Percentiles rank a stretch among this genome's conserved stretches.
Evolutionary conservation across 1,140 invertebrate species (phyloP).

Genomic region (Drosophila azteca): DNA sequence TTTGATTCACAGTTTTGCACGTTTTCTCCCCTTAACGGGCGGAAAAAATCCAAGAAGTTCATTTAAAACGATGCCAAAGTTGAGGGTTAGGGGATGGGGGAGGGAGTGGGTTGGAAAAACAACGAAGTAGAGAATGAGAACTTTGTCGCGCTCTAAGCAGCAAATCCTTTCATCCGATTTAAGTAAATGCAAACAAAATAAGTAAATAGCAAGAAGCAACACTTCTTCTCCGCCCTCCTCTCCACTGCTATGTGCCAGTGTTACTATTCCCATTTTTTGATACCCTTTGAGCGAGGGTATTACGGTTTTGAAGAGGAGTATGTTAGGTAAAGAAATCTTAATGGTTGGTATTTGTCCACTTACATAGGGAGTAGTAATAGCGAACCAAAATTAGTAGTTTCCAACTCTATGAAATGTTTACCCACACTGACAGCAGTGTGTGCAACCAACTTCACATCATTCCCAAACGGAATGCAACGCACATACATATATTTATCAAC

Average conservation of each 20-base stretch:
- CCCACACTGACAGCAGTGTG: too few relatives aligned
- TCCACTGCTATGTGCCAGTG: slow-evolving; percentile 15
- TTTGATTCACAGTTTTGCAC: slow-evolving; percentile 50
- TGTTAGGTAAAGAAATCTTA: too few relatives aligned
- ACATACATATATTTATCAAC: too few relatives aligned
- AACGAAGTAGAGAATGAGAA: background rate
- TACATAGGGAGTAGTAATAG: too few relatives aligned
- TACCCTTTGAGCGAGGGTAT: too few relatives aligned
- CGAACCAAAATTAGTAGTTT: too few relatives aligned
- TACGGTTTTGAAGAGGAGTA: too few relatives aligned
- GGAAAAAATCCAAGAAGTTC: slow-evolving; percentile 29
- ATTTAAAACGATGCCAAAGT: slow-evolving; percentile 43
- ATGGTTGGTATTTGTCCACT: too few relatives aligned
- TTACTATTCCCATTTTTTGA: too few relatives aligned
- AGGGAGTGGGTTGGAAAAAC: background rate
- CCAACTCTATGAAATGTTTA: too few relatives aligned
- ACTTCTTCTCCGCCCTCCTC: slow-evolving; percentile 38
- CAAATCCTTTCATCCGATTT: slow-evolving; percentile 82
- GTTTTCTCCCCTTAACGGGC: slow-evolving; percentile 24
- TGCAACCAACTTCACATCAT: too few relatives aligned
- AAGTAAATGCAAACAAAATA: slow-evolving; percentile 82
- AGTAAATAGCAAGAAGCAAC: slow-evolving; percentile 82
- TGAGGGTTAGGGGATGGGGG: background rate
- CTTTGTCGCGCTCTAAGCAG: slow-evolving; percentile 76
- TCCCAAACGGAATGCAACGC: too few relatives aligned